These are phyloP conservation scores for Vipera ursinii DNA, from an alignment of 2,797 vertebrate species.

Conservation along the genomic window DNA sequence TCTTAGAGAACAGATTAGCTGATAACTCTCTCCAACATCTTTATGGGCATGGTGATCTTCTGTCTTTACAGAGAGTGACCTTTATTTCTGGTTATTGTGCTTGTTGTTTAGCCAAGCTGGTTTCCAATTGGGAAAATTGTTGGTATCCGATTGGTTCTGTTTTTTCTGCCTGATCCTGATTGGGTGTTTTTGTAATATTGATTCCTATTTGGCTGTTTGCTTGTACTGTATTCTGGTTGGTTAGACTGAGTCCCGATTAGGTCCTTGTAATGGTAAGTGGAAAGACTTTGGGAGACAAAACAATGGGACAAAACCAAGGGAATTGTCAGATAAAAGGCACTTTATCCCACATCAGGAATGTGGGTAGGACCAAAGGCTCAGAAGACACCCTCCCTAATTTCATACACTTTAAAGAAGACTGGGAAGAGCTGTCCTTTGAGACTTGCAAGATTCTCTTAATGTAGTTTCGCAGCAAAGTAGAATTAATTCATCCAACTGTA, in stretches of 20 bases:
- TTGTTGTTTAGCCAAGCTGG: neutral
- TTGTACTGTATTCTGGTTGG: neutral
- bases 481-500: neutral
- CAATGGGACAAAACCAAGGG: neutral
- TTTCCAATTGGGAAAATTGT: neutral
- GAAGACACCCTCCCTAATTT: neutral
- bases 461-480: neutral
- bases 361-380: neutral
- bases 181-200: neutral
- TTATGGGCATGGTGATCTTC: neutral
- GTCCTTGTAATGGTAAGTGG: neutral
- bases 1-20: neutral
- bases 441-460: neutral
- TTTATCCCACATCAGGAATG: neutral
- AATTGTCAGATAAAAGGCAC: neutral
- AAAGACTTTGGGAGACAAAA: neutral
- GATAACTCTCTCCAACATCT: neutral
- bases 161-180: neutral
- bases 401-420: neutral
- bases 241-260: neutral
- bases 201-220: neutral
- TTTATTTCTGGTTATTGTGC: neutral
- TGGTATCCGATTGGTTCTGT: neutral
- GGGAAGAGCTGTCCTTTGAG: neutral
- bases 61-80: neutral